Evolutionary conservation across 2,888 invertebrate genomes (phyloP).

Genomic region (Lypha dubia): DNA sequence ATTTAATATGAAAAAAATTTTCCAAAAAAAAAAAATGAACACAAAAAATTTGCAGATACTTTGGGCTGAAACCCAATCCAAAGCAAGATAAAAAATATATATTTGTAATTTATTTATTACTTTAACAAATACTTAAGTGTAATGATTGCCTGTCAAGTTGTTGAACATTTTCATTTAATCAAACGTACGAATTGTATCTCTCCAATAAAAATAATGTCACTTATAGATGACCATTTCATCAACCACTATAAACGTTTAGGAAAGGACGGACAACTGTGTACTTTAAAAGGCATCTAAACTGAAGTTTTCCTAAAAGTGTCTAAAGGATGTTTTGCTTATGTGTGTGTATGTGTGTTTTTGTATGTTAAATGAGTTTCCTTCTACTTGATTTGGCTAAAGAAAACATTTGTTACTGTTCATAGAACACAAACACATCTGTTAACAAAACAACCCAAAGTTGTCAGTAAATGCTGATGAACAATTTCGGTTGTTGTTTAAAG

Average conservation of each 20-base stretch:
- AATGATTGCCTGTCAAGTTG: conserved; percentile 22
- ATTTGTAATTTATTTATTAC: neutral
- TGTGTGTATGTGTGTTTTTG: too few relatives aligned
- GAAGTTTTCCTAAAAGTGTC: neutral
- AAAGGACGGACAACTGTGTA: neutral
- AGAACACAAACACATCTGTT: neutral
- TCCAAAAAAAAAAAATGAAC: too few relatives aligned
- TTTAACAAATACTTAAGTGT: neutral
- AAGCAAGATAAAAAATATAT: neutral
- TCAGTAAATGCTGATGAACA: neutral
- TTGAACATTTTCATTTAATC: conserved; percentile 57
- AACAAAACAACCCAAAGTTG: neutral
- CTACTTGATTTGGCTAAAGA: neutral
- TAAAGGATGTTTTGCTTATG: conserved; percentile 25
- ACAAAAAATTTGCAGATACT: too few relatives aligned
- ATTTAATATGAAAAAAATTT: too few relatives aligned
- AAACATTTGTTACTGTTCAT: neutral
- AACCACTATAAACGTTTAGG: neutral
- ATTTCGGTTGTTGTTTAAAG: too few relatives aligned
- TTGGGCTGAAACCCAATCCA: too few relatives aligned
- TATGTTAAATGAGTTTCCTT: conserved; percentile 11
- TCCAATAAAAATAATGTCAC: conserved; percentile 4
- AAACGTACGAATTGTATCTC: conserved; percentile 40
- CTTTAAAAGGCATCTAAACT: neutral
- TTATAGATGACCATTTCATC: conserved; percentile 7